Conservation (phyloP, 2,888 invertebrate species). For the Copidosoma aretas region DNA sequence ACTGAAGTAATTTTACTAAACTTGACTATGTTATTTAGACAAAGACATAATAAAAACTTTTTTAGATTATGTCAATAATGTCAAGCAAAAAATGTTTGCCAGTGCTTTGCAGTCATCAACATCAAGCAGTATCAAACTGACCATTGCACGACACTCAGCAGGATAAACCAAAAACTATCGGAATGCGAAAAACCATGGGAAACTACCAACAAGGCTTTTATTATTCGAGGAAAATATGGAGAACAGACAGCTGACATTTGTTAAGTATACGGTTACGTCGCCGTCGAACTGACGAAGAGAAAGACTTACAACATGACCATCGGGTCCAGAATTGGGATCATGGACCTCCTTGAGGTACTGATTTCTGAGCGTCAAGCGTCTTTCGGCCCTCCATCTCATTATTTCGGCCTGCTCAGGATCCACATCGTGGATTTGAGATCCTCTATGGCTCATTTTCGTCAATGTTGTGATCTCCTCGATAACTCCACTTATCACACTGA, state of each 20-base stretch:
- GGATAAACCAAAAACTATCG: background rate
- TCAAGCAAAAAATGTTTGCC: no score
- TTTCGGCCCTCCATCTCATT: slow-evolving; percentile 69
- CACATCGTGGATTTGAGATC: slow-evolving; percentile 64
- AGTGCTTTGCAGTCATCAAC: no score
- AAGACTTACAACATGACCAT: slow-evolving; percentile 75
- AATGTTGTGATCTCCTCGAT: no score
- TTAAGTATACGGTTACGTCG: slow-evolving; percentile 34
- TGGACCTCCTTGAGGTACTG: slow-evolving; percentile 75
- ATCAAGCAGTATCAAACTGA: no score
- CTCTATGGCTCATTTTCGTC: no score
- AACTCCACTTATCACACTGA: no score
- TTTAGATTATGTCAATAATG: no score
- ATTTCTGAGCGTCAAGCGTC: slow-evolving; percentile 69
- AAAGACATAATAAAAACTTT: no score
- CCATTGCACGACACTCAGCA: background rate
- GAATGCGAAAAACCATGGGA: background rate
- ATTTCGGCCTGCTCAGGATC: slow-evolving; percentile 65
- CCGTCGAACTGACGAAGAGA: no score
- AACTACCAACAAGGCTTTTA: background rate
- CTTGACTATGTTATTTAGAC: no score
- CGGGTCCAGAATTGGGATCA: slow-evolving; percentile 75
- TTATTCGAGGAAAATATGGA: no score
- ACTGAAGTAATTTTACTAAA: no score
- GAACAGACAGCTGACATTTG: background rate